Base-by-base conservation (phyloP, 2,888 invertebrate genomes). In the Lochmaea capreae region DNA sequence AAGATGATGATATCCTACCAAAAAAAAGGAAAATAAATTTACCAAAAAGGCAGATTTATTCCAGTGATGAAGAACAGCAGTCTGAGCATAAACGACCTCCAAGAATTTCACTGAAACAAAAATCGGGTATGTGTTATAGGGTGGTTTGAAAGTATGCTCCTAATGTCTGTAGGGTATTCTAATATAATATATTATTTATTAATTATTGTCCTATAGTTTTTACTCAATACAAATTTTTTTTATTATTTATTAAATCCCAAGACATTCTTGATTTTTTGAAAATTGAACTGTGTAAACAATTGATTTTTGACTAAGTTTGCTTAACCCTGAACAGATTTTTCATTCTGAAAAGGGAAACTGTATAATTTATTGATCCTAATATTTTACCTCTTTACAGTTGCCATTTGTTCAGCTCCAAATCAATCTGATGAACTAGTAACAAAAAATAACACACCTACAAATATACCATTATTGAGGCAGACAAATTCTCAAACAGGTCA, bases 1-100 rank as follows among this genome's bases (percentile, higher is more conserved):
- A 67, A 67, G 67, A 67, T 67, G 46, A 46, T 46, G 67, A 67
- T 46, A 67, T 67, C 42, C 67, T 59, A 22, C 67, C 67, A 67
- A 67, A 67, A 67, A 57, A 67, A 67, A 3, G 54, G 33, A 57
- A 42, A 67, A 67, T 67, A 59, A 67, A 49, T 67, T 54, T 67
- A 67, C 59, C 67, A 67, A 58, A 57, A 67, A 49, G 58, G 59
- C 67, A 18, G 39, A 18, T 57, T 22, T 54, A 54, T 58, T 67
- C 58, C 42, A 67, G 67, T 59, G 67, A 58, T n/a, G 58, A 67
- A 43, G 67, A 67, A 67, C 42, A 67, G 42, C 67, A 67, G 33
- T 67, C 67, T 26, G 39, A 42, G 43, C 59, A 67, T 67, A 67
- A 67, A 67, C n/a, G 58, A 67, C 58, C 67, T 59, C 42, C 59